Conservation (phyloP, 2,888 invertebrate genomes). For the Rhaphigaster nebulosa region DNA sequence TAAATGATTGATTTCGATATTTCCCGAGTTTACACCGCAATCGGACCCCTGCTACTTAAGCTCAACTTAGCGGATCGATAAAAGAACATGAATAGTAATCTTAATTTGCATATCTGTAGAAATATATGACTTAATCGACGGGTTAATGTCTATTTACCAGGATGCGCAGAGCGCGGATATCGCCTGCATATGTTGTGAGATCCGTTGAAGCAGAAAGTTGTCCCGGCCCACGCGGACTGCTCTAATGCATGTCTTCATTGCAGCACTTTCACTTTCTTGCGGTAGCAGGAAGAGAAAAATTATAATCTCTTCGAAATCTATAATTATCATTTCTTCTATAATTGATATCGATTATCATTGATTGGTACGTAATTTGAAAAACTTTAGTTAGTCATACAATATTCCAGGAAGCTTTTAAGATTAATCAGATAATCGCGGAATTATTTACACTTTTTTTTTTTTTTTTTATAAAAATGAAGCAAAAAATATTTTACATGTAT, state of each 20-base stretch:
- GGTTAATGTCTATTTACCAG: background rate
- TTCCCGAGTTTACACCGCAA: too few relatives aligned
- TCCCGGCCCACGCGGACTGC: background rate
- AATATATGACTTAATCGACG: conserved; percentile 5
- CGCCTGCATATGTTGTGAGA: background rate
- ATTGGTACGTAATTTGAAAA: background rate
- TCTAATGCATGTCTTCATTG: background rate
- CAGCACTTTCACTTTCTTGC: background rate
- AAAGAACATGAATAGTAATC: background rate
- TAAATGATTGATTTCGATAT: too few relatives aligned
- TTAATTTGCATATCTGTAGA: background rate
- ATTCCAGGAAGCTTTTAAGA: background rate
- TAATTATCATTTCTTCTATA: background rate
- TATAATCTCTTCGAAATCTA: too few relatives aligned
- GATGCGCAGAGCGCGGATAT: background rate
- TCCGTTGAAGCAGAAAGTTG: background rate
- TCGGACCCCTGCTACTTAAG: too few relatives aligned
- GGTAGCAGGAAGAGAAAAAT: background rate
- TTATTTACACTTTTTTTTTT: too few relatives aligned
- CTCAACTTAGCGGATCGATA: background rate
- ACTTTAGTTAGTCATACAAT: background rate
- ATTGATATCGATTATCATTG: background rate
- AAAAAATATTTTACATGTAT: too few relatives aligned
- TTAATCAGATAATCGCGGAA: too few relatives aligned
- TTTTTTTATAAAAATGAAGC: too few relatives aligned